Percentiles rank a stretch among this genome's conserved stretches.
Conservation (phyloP, 2,113 vertebrate genomes). For the Alethe diademata region DNA sequence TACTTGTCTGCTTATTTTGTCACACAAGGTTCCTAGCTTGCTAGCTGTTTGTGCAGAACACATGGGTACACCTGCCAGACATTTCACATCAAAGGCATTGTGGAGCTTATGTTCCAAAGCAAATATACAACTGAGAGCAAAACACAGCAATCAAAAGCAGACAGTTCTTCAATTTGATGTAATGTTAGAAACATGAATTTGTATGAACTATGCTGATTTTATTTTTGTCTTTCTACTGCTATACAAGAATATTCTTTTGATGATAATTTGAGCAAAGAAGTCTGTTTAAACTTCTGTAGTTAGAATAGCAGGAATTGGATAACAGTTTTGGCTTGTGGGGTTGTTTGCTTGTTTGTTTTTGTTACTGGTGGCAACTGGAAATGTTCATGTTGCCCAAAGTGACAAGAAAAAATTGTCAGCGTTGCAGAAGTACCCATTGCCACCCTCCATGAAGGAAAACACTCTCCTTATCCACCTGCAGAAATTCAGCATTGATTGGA, state of each 20-base stretch:
- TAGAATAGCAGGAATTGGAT: background rate
- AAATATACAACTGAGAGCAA: constrained; percentile 44
- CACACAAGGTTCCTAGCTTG: background rate
- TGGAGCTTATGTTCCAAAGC: constrained; percentile 33
- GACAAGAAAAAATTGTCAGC: background rate
- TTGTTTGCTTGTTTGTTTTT: background rate
- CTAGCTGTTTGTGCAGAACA: background rate
- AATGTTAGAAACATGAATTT: constrained; percentile 41
- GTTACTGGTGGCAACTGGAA: constrained; percentile 5
- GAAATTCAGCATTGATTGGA: background rate
- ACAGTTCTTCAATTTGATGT: constrained; percentile 37
- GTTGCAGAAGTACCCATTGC: background rate
- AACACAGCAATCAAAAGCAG: constrained; percentile 61
- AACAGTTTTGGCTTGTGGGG: background rate
- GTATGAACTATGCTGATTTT: background rate
- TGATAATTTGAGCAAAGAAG: constrained; percentile 16
- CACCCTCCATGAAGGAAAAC: background rate
- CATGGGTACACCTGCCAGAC: constrained; percentile 28
- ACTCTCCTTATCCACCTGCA: background rate
- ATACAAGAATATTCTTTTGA: constrained; percentile 7
- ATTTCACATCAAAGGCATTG: constrained; percentile 43
- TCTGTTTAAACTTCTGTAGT: constrained; percentile 13
- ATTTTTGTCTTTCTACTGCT: constrained; percentile 28
- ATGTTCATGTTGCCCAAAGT: background rate
- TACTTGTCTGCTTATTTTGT: background rate